These are phyloP conservation scores for Tetragonisca angustula DNA, from an alignment of 2,888 invertebrate species.

Conservation along the genomic window DNA sequence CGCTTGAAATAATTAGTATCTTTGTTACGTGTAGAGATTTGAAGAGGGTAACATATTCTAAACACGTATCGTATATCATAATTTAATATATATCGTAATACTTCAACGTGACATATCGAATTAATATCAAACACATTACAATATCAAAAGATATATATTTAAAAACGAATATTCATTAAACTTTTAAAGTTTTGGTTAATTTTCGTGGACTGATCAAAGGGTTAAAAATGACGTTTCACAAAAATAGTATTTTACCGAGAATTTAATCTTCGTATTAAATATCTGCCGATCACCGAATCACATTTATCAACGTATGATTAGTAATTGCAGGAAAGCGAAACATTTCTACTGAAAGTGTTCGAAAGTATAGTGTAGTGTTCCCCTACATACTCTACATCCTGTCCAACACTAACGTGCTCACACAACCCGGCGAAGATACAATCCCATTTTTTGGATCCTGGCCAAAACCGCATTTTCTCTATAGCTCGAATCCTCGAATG, in stretches of 20 bases:
- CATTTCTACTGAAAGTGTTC: neutral
- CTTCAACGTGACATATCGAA: too few relatives aligned
- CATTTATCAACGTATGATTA: too few relatives aligned
- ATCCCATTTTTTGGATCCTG: slow-evolving; percentile 78
- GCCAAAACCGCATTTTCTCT: slow-evolving; percentile 81
- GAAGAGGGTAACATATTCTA: too few relatives aligned
- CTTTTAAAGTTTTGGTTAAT: neutral
- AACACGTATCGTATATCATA: too few relatives aligned
- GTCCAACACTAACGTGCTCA: slow-evolving; percentile 44
- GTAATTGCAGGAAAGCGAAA: neutral
- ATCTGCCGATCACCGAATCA: neutral
- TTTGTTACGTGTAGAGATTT: too few relatives aligned
- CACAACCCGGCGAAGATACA: slow-evolving; percentile 73
- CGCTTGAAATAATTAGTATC: too few relatives aligned
- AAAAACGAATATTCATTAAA: too few relatives aligned
- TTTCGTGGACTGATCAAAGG: neutral
- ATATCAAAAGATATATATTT: too few relatives aligned
- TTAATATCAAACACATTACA: too few relatives aligned
- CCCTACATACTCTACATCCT: slow-evolving; percentile 1
- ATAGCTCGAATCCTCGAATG: slow-evolving; percentile 64
- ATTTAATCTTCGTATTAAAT: neutral
- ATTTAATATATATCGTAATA: too few relatives aligned
- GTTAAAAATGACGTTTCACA: too few relatives aligned
- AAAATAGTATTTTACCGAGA: neutral
- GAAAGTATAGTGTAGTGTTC: neutral